Base-by-base conservation (phyloP, 1,140 invertebrate species). In the Stegodyphus dumicola region DNA sequence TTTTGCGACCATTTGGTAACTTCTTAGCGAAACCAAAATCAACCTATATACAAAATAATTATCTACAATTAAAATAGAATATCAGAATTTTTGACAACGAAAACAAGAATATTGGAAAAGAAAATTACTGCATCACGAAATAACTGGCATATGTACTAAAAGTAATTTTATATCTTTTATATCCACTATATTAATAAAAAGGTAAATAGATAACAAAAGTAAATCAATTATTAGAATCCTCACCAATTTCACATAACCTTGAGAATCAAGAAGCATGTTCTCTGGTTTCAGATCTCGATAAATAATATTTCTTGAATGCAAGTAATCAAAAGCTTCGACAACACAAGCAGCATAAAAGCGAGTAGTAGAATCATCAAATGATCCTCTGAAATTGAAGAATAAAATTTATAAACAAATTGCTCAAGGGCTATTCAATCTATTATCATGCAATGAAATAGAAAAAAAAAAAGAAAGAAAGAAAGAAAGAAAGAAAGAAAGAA, bases 1-100 rank as follows among this genome's bases (percentile, higher is more conserved):
- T 98, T 91, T 97, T 97, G 65, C 93, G 92, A 18, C 94, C 94
- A 5, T 92, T 92, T 4, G 93, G 93, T 69, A 98, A 92, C 87
- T 94, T 93, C 91, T 99, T 99, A 7, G 97, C 96, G 90, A 99
- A 99, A 15, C 97, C 97, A 92, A 99, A 99, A 91, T 99, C 98
- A 53, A 98, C 96, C 77, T 85, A 66, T 53, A 74, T 18, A 51
- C 51, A 33, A 77, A 64, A 80, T 5, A 60, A 11, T 60, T 60
- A 11, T 15, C 15, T 60, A 11, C 56, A 60, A 60, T 60, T 9
- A 9, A 60, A 60, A 60, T 60, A 60, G 56, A 9, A 60, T 60
- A 60, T 60, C 15, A 11, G 56, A 60, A 60, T 33, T 3, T 33
- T 66, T 56, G 56, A 53, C 6, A 77, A 49, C 48, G 3, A 52